A percentile compares a stretch with the other conserved stretches of the same genome.
Conservation (phyloP, 1,140 invertebrate genomes). For the Dreissena polymorpha region DNA sequence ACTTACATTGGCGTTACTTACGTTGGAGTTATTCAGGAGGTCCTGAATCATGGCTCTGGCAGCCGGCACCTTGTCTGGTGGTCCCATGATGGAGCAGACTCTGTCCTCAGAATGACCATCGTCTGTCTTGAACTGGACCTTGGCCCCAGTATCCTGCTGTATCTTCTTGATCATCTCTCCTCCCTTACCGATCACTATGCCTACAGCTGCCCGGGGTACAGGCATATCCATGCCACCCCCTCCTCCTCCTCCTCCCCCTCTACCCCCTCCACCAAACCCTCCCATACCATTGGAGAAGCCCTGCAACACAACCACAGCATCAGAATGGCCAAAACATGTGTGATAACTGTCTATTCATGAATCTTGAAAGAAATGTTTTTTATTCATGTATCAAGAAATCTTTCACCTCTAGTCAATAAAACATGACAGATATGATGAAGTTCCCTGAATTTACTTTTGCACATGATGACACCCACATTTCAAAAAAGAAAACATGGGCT, state of each 20-base stretch:
- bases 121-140: conserved; percentile 87
- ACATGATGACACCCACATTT: conserved; percentile 4
- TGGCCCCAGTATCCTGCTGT: conserved; percentile 96
- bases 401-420: not conserved
- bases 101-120: conserved; percentile 82
- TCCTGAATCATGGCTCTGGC: conserved; percentile 93
- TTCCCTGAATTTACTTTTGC: conserved; percentile 1
- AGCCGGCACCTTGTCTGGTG: conserved; percentile 91
- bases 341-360: too few species aligned
- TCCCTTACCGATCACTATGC: conserved; percentile 92
- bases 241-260: conserved; percentile 20
- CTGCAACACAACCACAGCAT: too few species aligned
- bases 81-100: conserved; percentile 91
- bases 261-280: too few species aligned
- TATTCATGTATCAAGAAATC: not conserved
- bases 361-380: not conserved
- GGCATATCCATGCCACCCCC: conserved; percentile 78
- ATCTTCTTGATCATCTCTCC: conserved; percentile 98
- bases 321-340: too few species aligned
- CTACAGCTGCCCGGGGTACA: conserved; percentile 93
- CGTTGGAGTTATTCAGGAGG: conserved; percentile 91
- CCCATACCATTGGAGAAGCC: conserved; percentile 43
- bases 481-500: not conserved
- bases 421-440: conserved; percentile 6
- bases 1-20: too few species aligned